Evolutionary conservation across 2,113 vertebrate species (phyloP).

Genomic region (Phylloscopus whistleri): DNA sequence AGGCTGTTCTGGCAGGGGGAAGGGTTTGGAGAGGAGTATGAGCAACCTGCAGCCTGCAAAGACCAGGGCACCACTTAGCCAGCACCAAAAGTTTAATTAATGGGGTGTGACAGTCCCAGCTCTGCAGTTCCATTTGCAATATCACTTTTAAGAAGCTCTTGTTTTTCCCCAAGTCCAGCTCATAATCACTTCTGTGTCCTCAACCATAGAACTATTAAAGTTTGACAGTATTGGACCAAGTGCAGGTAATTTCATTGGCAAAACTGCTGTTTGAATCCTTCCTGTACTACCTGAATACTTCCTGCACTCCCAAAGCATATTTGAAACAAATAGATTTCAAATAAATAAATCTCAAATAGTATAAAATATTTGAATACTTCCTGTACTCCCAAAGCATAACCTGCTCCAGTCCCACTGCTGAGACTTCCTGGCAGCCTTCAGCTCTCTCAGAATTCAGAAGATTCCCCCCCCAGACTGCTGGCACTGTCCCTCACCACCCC

Average conservation of each 20-base stretch:
- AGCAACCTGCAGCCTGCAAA: background rate
- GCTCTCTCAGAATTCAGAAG: background rate
- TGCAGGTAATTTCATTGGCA: background rate
- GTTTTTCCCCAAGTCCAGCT: background rate
- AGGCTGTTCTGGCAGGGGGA: background rate
- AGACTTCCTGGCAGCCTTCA: background rate
- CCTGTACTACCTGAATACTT: background rate
- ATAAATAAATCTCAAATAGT: background rate
- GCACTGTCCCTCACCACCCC: too few relatives aligned
- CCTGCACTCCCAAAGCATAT: background rate
- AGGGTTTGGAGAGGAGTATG: background rate
- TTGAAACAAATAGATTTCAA: background rate
- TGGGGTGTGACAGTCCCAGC: background rate
- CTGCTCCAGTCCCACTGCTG: fast-evolving
- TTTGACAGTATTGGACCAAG: background rate
- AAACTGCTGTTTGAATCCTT: background rate
- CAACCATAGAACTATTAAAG: background rate
- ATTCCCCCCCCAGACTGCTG: background rate
- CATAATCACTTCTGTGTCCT: background rate
- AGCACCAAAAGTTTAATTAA: background rate
- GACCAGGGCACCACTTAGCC: background rate
- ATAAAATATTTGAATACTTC: background rate
- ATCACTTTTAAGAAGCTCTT: background rate
- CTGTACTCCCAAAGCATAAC: background rate
- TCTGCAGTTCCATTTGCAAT: background rate